Evolutionary conservation across 2,888 invertebrate species (phyloP).

Genomic region (Antheraea yamamai): DNA sequence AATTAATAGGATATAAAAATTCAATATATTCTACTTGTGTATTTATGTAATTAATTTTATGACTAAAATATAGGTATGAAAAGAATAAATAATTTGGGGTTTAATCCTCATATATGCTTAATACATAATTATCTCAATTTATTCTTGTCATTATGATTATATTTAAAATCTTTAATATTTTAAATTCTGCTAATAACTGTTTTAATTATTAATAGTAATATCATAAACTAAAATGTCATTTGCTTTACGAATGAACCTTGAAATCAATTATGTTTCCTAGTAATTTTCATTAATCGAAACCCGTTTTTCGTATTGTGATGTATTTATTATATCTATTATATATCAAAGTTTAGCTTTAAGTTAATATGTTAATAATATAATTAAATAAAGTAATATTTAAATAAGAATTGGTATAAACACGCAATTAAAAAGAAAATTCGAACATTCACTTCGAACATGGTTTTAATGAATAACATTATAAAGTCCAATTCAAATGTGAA

Average conservation of each 20-base stretch:
- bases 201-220: background rate
- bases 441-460: background rate
- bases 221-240: background rate
- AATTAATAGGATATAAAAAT: no score
- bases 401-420: background rate
- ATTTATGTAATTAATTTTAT: background rate
- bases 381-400: background rate
- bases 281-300: background rate
- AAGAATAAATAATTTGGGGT: background rate
- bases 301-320: background rate
- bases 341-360: background rate
- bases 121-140: background rate
- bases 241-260: background rate
- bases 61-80: background rate
- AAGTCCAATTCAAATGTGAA: slow-evolving; percentile 25
- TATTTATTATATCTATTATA: slow-evolving; percentile 1
- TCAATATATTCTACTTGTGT: no score
- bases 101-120: background rate
- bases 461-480: background rate
- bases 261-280: background rate
- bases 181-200: background rate
- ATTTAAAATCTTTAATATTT: no score
- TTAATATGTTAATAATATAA: background rate
- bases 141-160: no score
- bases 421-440: background rate